A percentile compares a stretch with the other conserved stretches of the same genome.
Conservation (phyloP, 2,888 invertebrate species). For the Stegophylla sp. region DNA sequence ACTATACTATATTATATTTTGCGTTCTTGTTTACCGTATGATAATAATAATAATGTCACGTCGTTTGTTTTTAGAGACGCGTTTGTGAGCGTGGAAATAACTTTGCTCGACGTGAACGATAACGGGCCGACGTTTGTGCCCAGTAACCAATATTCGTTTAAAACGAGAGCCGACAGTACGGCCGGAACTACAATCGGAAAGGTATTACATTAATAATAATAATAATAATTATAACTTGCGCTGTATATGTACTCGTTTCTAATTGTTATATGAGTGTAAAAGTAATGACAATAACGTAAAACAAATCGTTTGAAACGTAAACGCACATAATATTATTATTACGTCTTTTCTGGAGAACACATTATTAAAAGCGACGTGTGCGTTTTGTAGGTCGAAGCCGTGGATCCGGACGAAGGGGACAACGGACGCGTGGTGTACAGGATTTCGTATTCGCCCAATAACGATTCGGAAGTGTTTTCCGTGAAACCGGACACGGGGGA, state of each 20-base stretch:
- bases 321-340: no score
- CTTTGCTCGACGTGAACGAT: constrained; percentile 86
- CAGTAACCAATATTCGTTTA: constrained; percentile 82
- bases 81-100: constrained; percentile 79
- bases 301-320: no score
- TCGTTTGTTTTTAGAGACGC: constrained; percentile 65
- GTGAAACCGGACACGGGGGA: constrained; percentile 76
- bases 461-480: constrained; percentile 67
- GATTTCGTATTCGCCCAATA: constrained; percentile 69
- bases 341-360: not conserved
- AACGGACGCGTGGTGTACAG: constrained; percentile 80
- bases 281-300: no score
- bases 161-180: constrained; percentile 72
- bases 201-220: constrained; percentile 62
- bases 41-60: no score
- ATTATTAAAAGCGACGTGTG: no score
- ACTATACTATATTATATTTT: no score
- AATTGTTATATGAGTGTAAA: no score
- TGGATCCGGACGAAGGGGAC: constrained; percentile 80
- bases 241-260: no score
- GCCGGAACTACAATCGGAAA: constrained; percentile 78
- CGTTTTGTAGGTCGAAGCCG: constrained; percentile 72
- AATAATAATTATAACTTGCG: no score
- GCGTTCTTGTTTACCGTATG: no score
- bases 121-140: constrained; percentile 87